phyloP scores from a whole-genome alignment of 2,113 vertebrate species.

The Corythoichthys intestinalis region DNA sequence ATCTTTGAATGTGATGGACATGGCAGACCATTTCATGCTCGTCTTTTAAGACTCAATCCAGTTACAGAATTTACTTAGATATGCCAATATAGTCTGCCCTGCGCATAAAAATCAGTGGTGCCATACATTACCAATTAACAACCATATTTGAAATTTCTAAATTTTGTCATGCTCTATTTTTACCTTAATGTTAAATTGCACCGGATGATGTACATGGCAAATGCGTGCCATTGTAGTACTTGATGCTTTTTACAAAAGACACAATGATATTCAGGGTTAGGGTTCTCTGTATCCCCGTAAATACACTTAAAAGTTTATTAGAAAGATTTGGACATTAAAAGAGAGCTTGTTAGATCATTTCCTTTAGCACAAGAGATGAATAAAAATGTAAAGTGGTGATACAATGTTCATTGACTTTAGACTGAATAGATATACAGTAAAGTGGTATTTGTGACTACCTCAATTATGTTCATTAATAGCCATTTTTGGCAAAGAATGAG shows the following conservation, averaged over 20 bases:
- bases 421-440: conserved; percentile 52
- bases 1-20: too few relatives aligned
- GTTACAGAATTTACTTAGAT: too few relatives aligned
- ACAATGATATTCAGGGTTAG: conserved; percentile 24
- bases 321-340: conserved; percentile 68
- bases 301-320: conserved; percentile 68
- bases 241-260: neutral
- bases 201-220: too few relatives aligned
- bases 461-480: conserved; percentile 37
- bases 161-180: too few relatives aligned
- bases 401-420: conserved; percentile 36
- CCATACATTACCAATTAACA: too few relatives aligned
- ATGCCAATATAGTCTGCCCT: too few relatives aligned
- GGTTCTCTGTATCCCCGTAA: conserved; percentile 44
- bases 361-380: conserved; percentile 58
- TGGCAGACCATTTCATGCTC: too few relatives aligned
- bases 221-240: too few relatives aligned
- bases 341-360: conserved; percentile 59
- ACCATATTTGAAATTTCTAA: too few relatives aligned
- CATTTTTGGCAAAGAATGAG: conserved; percentile 30
- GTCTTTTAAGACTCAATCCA: too few relatives aligned
- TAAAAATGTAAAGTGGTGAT: conserved; percentile 63
- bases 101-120: too few relatives aligned
- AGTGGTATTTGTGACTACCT: conserved; percentile 50
- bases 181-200: too few relatives aligned